Evolutionary conservation across 2,797 vertebrate genomes (phyloP), one percentile per base, ranked within the genome.

Genomic region (Dermochelys coriacea): DNA sequence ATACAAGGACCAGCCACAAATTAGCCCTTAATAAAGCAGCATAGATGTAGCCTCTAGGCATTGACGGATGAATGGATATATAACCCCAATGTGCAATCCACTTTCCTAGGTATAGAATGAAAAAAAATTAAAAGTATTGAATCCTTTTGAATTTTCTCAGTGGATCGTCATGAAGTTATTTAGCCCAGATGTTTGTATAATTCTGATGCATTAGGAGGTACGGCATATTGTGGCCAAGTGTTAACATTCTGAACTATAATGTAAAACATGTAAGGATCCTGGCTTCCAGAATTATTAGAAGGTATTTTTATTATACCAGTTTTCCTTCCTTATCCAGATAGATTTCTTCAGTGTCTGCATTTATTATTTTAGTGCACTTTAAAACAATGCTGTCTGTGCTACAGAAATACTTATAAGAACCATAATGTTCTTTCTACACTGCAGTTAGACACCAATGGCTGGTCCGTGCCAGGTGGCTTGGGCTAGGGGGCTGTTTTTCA

Each of bases 161-260:
- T 95, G 91, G 89, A 96, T 97, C 19, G 77, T 95, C 94, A 97
- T 61, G 91, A 96, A 95, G 92, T 90, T 96, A 50, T 97, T 97
- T 83, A 96, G 94, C 88, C 95, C 97, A 97, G 96, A 98, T 97
- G 97, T 97, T 96, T 95, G 91, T 89, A 45, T 51, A 93, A 95
- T 90, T 92, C 92, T 89, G 95, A 95, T 94, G 82, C 91, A 97
- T 96, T 95, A 97, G 91, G 93, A 96, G 89, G 95, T 90, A 86
- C 77, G 82, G 52, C 0, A 81, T 84, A 78, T 34, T 0, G 51
- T 52, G 34, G 95, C 96, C 97, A 98, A 97, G 95, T 93, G 94
- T 94, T 94, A 96, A 96, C 88, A 88, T 12, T 89, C 77, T 47
- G 84, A 96, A 88, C 82, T 94, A 45, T 95, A 97, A 95, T 92